A percentile compares a stretch with the other conserved stretches of the same genome.
Conservation (phyloP, 92 coral and sea anemone genomes). For the Porites divaricata region DNA sequence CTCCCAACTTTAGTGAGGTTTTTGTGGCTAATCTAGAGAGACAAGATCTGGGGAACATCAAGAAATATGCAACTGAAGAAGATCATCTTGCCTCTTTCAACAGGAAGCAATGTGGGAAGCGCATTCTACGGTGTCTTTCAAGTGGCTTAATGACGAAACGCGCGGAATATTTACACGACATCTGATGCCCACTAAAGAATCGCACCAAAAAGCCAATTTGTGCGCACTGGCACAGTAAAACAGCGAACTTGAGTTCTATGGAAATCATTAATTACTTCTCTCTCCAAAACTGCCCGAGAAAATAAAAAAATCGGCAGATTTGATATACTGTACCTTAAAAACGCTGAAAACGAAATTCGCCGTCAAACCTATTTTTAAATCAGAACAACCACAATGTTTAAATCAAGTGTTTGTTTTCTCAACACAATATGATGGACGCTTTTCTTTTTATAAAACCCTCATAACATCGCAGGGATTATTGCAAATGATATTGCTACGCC, state of each 20-base stretch:
- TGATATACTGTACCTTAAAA: not conserved
- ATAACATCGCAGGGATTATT: not conserved
- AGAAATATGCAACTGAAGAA: not conserved
- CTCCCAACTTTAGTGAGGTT: not conserved
- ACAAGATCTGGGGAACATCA: conserved; percentile 27
- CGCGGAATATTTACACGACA: not conserved
- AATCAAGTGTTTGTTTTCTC: conserved; percentile 23
- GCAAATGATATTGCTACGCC: not conserved
- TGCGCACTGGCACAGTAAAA: not conserved
- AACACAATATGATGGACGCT: not conserved
- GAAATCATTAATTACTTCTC: too few species aligned
- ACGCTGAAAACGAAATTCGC: too few species aligned
- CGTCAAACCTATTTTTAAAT: conserved; percentile 3
- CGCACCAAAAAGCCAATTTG: not conserved
- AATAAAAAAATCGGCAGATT: too few species aligned
- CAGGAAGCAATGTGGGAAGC: conserved; percentile 25
- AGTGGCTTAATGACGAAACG: not conserved
- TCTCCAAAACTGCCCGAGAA: too few species aligned
- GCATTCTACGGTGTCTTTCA: conserved; percentile 5
- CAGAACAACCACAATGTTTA: not conserved
- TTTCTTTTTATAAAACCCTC: conserved; percentile 12
- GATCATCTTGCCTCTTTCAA: conserved; percentile 21
- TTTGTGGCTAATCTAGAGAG: not conserved
- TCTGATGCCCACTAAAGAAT: not conserved
- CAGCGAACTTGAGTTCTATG: not conserved